These are phyloP conservation scores for Lithobius niger DNA, from an alignment of 1,140 invertebrate genomes.

Conservation along the genomic window DNA sequence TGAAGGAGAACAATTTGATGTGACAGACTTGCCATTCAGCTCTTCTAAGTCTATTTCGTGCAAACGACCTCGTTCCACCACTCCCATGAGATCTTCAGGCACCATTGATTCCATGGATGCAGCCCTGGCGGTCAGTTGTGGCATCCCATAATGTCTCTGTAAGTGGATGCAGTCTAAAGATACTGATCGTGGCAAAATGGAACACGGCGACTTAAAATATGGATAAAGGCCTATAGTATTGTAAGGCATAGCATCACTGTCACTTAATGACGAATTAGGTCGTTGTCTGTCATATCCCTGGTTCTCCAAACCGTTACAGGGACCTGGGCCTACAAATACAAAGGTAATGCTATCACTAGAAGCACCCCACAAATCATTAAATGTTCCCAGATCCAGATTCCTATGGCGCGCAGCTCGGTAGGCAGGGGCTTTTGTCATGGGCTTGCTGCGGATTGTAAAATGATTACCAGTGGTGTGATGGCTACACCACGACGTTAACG, in stretches of 20 bases:
- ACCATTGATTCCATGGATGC: slow-evolving; percentile 5
- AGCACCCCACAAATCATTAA: background rate
- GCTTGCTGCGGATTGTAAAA: too few species aligned
- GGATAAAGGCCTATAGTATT: too few species aligned
- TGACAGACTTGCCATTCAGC: background rate
- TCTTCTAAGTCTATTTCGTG: slow-evolving; percentile 3
- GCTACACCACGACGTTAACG: too few species aligned
- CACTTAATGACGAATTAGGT: too few species aligned
- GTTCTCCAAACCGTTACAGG: background rate
- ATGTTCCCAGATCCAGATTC: background rate
- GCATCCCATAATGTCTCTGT: background rate
- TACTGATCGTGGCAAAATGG: background rate
- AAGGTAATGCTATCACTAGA: slow-evolving; percentile 5
- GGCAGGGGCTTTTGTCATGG: too few species aligned
- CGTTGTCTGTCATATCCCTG: too few species aligned
- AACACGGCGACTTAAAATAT: too few species aligned
- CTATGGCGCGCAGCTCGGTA: too few species aligned
- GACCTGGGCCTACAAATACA: slow-evolving; percentile 4
- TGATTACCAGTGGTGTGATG: too few species aligned
- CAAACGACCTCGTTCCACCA: background rate
- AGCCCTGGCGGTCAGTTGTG: background rate
- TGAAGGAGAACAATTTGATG: background rate
- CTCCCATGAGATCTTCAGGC: background rate
- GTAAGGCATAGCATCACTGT: too few species aligned
- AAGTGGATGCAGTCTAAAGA: background rate